These are phyloP conservation scores for Hybognathus amarus DNA, from an alignment of 2,797 vertebrate species.

Conservation along the genomic window DNA sequence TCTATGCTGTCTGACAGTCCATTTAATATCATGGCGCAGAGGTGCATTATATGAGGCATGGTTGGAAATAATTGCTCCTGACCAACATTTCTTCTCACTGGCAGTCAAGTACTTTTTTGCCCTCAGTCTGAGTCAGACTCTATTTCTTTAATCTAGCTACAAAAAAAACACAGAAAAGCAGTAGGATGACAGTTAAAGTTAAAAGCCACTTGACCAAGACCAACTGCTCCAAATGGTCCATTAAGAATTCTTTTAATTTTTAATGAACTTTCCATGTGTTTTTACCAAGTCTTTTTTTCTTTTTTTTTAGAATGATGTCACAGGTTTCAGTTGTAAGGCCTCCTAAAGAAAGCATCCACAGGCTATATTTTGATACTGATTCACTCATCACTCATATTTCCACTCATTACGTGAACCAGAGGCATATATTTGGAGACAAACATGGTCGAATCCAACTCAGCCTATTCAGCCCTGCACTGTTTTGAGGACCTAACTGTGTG, in stretches of 20 bases:
- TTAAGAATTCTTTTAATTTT: conserved; percentile 24
- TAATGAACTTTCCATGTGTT: conserved; percentile 12
- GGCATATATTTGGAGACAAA: not conserved
- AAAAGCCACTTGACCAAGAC: conserved; percentile 39
- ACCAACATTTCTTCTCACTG: conserved; percentile 17
- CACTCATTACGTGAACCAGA: not conserved
- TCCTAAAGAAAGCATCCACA: conserved; percentile 1
- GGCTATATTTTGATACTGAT: conserved; percentile 39
- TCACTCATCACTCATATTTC: conserved; percentile 24
- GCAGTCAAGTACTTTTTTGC: not conserved
- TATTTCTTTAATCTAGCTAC: conserved; percentile 12
- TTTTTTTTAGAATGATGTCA: not conserved
- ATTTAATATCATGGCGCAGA: conserved; percentile 14
- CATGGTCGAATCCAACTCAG: not conserved
- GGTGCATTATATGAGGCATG: conserved; percentile 15
- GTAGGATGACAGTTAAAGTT: conserved; percentile 9
- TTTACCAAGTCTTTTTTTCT: not conserved
- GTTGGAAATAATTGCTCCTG: conserved; percentile 26
- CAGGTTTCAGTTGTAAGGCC: not conserved
- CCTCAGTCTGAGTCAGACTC: conserved; percentile 11
- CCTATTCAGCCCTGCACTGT: not conserved
- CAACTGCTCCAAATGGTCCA: conserved; percentile 24
- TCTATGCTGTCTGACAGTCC: not conserved
- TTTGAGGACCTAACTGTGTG: not conserved
- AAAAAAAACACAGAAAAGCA: conserved; percentile 6